Percentiles rank a stretch among this genome's conserved stretches.
These are phyloP conservation scores for Oreochromis tanganicae DNA, from an alignment of 2,113 vertebrate genomes.

Conservation along the genomic window DNA sequence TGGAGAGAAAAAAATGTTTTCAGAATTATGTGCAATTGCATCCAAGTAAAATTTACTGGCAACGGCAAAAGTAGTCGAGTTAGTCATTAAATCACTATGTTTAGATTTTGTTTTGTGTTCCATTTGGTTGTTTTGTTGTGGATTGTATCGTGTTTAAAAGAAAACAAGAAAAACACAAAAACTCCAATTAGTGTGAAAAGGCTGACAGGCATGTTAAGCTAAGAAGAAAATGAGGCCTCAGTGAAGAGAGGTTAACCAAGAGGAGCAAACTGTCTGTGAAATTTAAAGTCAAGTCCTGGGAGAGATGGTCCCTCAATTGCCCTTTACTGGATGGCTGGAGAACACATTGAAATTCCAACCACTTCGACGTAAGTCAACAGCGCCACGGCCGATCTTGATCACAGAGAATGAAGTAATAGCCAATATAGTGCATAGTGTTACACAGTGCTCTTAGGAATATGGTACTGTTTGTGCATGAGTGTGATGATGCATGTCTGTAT, in stretches of 20 bases:
- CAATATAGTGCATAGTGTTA: background rate
- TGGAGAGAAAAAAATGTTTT: background rate
- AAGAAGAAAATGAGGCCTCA: background rate
- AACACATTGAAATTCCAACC: slow-evolving; percentile 29
- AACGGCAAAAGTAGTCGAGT: background rate
- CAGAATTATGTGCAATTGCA: background rate
- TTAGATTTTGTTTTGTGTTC: background rate
- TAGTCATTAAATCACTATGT: background rate
- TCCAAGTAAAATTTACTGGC: background rate
- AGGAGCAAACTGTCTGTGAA: slow-evolving; percentile 10
- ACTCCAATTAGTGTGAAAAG: background rate
- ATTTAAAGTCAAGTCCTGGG: slow-evolving; percentile 39
- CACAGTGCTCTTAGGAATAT: background rate
- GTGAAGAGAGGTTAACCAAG: background rate
- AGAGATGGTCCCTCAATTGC: slow-evolving; percentile 24
- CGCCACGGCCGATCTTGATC: background rate
- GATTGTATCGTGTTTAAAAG: background rate
- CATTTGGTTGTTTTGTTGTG: background rate
- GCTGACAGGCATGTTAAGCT: slow-evolving; percentile 1
- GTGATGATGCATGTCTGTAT: background rate
- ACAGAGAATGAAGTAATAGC: background rate
- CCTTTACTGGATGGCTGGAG: slow-evolving; percentile 39
- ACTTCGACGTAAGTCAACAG: slow-evolving; percentile 25
- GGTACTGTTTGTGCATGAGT: background rate
- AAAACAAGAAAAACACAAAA: background rate